Conservation (phyloP, 37 sponge, comb jelly and placozoan genomes). For the Halichondria panicea region DNA sequence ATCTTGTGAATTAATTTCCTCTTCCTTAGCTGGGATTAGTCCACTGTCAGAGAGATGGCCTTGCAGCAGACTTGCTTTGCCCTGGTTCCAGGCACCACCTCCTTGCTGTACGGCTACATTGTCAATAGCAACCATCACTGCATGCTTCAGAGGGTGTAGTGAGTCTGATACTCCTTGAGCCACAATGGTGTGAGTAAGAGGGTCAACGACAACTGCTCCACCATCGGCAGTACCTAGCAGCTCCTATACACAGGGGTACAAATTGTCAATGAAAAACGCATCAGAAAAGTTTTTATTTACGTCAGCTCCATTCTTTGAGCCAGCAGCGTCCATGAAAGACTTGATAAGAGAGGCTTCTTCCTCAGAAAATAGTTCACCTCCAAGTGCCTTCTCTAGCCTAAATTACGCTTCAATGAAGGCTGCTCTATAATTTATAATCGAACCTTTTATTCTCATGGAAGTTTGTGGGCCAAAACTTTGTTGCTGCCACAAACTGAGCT, state of each 20-base stretch:
- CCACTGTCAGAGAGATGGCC: background rate
- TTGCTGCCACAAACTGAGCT: slow-evolving; percentile 63
- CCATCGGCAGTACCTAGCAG: slow-evolving; percentile 1
- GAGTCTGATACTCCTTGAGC: slow-evolving; percentile 48
- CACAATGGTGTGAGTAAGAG: slow-evolving; percentile 29
- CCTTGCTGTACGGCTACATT: slow-evolving; percentile 75
- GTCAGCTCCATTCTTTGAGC: slow-evolving; percentile 19
- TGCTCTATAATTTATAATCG: too few relatives aligned
- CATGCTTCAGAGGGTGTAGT: slow-evolving; percentile 73
- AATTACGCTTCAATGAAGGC: too few relatives aligned
- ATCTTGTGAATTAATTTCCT: background rate
- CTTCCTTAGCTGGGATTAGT: background rate
- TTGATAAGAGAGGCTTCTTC: slow-evolving; percentile 42
- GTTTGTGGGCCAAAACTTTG: slow-evolving; percentile 67
- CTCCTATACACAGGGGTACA: background rate
- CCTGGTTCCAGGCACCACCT: slow-evolving; percentile 63
- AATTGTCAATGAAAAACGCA: too few relatives aligned
- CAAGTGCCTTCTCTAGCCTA: slow-evolving; percentile 65
- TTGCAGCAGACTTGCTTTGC: background rate
- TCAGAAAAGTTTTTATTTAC: background rate
- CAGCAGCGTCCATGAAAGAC: slow-evolving; percentile 70
- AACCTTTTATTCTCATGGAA: slow-evolving; percentile 87
- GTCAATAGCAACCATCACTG: slow-evolving; percentile 90
- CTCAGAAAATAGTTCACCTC: slow-evolving; percentile 45
- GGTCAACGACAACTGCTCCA: slow-evolving; percentile 84